Evolutionary conservation across 2,113 vertebrate species (phyloP).

Genomic region (Pipra filicauda): DNA sequence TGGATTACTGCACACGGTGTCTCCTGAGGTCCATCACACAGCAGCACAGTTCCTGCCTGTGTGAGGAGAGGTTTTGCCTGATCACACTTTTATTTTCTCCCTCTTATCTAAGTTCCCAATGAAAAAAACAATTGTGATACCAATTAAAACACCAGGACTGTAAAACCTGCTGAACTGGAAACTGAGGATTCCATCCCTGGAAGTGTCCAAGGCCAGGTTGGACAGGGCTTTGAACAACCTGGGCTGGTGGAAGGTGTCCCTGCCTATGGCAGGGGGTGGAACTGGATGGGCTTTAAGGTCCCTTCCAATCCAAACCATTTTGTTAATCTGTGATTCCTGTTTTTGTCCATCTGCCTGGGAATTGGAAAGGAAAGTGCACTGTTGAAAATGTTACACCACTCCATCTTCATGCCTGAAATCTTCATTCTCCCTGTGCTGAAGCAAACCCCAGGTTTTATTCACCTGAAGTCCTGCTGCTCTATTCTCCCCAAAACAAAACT

Average conservation of each 20-base stretch:
- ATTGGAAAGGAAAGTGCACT: neutral
- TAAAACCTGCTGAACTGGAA: neutral
- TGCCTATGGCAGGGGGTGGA: neutral
- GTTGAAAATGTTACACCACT: neutral
- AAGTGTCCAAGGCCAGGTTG: neutral
- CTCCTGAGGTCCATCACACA: neutral
- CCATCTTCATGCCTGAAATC: neutral
- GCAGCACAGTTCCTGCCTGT: neutral
- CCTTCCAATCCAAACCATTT: neutral
- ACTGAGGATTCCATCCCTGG: neutral
- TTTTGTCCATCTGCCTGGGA: neutral
- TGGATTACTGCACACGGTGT: neutral
- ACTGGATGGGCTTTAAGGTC: neutral
- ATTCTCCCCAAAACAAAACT: neutral
- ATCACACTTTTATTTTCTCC: neutral
- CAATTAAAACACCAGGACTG: neutral
- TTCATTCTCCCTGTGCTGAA: neutral
- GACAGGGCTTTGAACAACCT: neutral
- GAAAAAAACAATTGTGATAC: neutral
- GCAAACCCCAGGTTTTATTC: neutral
- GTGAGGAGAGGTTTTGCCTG: neutral
- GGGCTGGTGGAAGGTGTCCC: neutral
- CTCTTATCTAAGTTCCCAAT: neutral
- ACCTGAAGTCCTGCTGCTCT: rapidly evolving
- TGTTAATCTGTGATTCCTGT: neutral